phyloP scores from a whole-genome alignment of 2,888 invertebrate genomes.

The Drosophila paranaensis region DNA sequence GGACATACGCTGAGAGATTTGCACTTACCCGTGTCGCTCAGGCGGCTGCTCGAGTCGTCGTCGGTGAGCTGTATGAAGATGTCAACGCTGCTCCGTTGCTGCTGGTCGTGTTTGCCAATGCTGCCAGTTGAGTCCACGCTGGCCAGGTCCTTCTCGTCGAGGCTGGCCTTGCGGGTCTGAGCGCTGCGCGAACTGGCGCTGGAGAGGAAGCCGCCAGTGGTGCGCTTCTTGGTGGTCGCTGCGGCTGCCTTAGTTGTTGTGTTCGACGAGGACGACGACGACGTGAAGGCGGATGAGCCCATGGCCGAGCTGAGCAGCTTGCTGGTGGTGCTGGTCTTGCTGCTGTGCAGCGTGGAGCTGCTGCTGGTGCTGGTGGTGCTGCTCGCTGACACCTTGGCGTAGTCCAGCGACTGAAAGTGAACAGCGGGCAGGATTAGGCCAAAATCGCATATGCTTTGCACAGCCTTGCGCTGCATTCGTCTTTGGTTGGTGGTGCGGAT shows the following conservation, averaged over 20 bases:
- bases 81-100: slow-evolving; percentile 82
- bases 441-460: slow-evolving; percentile 82
- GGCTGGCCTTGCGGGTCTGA: slow-evolving; percentile 78
- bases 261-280: slow-evolving; percentile 35
- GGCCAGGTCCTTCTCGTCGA: slow-evolving; percentile 81
- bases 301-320: slow-evolving; percentile 59
- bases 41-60: slow-evolving; percentile 83
- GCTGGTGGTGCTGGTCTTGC: slow-evolving; percentile 54
- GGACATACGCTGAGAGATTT: not conserved
- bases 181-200: slow-evolving; percentile 47
- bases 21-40: slow-evolving; percentile 83
- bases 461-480: slow-evolving; percentile 77
- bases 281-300: slow-evolving; percentile 45
- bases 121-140: slow-evolving; percentile 70
- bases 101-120: slow-evolving; percentile 71
- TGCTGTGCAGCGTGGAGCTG: slow-evolving; percentile 69
- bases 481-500: slow-evolving; percentile 68
- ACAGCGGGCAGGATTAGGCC: slow-evolving; percentile 81
- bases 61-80: slow-evolving; percentile 83
- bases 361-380: slow-evolving; percentile 79
- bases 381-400: slow-evolving; percentile 77
- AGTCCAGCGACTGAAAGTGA: slow-evolving; percentile 84
- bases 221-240: slow-evolving; percentile 58
- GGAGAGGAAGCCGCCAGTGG: slow-evolving; percentile 46
- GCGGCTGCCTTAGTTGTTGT: slow-evolving; percentile 34